phyloP scores from a whole-genome alignment of 2,888 invertebrate species.

The Camptogramma bilineatum region DNA sequence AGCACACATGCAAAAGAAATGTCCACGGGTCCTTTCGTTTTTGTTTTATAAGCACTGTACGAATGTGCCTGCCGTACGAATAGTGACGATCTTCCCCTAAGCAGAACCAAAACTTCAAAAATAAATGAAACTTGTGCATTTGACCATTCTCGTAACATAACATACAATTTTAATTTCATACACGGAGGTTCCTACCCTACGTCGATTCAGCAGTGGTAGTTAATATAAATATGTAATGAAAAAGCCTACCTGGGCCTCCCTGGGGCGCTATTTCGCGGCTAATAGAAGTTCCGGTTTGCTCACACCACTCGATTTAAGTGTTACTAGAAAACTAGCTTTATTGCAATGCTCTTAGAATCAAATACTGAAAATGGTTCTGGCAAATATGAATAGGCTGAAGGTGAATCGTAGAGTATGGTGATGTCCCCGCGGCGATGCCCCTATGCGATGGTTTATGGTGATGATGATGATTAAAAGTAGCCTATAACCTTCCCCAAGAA shows the following conservation, averaged over 20 bases:
- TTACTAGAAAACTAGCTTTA: neutral
- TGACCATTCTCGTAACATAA: slow-evolving; percentile 17
- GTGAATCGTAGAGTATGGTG: too few relatives aligned
- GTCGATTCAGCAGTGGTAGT: slow-evolving; percentile 42
- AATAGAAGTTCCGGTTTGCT: slow-evolving; percentile 16
- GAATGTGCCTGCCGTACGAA: too few relatives aligned
- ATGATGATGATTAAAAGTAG: too few relatives aligned
- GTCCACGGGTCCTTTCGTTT: too few relatives aligned
- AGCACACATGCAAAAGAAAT: too few relatives aligned
- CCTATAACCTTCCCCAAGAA: too few relatives aligned
- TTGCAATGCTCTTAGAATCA: neutral
- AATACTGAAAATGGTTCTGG: neutral
- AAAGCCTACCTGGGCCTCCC: slow-evolving; percentile 37
- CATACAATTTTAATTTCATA: slow-evolving; percentile 39
- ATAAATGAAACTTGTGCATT: neutral
- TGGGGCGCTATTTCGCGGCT: slow-evolving; percentile 18
- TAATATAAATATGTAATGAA: slow-evolving; percentile 51
- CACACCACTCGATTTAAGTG: slow-evolving; percentile 2
- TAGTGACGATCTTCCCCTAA: too few relatives aligned
- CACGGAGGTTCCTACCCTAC: slow-evolving; percentile 39
- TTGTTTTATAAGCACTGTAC: too few relatives aligned
- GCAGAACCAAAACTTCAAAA: neutral
- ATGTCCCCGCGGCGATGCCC: too few relatives aligned
- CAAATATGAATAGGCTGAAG: neutral
- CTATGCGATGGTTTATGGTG: too few relatives aligned